These are phyloP conservation scores for Muscina levida DNA, from an alignment of 2,888 invertebrate genomes.

Conservation along the genomic window DNA sequence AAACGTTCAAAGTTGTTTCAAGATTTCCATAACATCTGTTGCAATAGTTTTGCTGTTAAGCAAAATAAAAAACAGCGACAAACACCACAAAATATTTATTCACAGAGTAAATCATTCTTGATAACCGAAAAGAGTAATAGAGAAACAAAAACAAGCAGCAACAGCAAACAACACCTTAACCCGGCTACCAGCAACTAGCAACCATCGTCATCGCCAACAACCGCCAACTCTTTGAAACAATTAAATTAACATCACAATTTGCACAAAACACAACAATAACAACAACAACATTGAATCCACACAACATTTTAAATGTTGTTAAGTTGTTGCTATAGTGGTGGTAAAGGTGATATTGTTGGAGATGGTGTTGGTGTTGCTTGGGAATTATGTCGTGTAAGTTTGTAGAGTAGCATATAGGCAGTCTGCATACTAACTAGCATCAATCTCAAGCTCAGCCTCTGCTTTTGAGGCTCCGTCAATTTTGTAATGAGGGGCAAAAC, in stretches of 20 bases:
- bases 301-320: conserved; percentile 39
- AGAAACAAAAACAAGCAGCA: too few species aligned
- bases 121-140: conserved; percentile 21
- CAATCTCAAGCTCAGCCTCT: background rate
- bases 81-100: background rate
- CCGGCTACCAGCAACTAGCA: background rate
- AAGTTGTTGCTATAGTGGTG: background rate
- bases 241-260: conserved; percentile 40
- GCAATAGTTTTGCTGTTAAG: conserved; percentile 12
- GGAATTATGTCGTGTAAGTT: conserved; percentile 62
- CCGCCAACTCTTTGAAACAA: conserved; percentile 9
- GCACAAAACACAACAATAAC: conserved; percentile 10
- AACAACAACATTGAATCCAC: background rate
- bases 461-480: conserved; percentile 19
- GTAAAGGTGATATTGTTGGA: too few species aligned
- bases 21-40: conserved; percentile 32
- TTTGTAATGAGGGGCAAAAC: conserved; percentile 62
- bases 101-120: conserved; percentile 39
- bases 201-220: background rate
- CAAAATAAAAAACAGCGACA: conserved; percentile 7
- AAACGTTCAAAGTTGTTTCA: too few species aligned
- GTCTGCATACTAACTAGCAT: background rate
- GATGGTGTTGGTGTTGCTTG: conserved; percentile 36
- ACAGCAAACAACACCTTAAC: too few species aligned
- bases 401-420: background rate